Evolutionary conservation across 2,113 vertebrate genomes (phyloP), one percentile per base, ranked within the genome.

Genomic region (Bos javanicus): DNA sequence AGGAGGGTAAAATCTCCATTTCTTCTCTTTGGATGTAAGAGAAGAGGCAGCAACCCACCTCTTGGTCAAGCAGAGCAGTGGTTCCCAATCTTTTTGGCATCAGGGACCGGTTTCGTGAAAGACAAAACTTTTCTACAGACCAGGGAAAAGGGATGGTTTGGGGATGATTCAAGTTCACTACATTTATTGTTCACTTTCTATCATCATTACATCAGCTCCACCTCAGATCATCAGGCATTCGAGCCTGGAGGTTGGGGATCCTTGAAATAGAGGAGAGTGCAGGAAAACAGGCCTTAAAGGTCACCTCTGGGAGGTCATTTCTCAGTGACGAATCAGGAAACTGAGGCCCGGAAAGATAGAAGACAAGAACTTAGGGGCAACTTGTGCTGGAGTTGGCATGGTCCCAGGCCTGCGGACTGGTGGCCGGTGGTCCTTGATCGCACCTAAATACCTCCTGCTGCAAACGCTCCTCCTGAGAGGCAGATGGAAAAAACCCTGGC

Each of bases 331-430:
- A 39, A 33, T 13, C 26, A 76, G 82, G 74, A 96, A 33, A 54
- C 25, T 2, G n/a, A 93, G 36, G 39, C 54, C 28, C 16, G 28
- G 84, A 23, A 26, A 87, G 23, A 21, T 15, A 57, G 26, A 85
- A 71, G 46, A 59, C 9, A 52, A 43, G 85, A 28, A 39, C 7
- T 36, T 25, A 33, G 5, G 15, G 88, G 9, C 59, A 43, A 67
- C 46, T 28, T 2, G 1, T 2, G 10, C 43, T 2, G 1, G 13
- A 39, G 59, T 2, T 30, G 1, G 81, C 39, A 17, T 1, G 5
- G 3, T n/a, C n/a, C 3, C 33, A 12, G 43, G 56, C 50, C 67
- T 43, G 60, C 2, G 17, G 52, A 12, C 11, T 4, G 39, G 84
- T 23, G 21, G 43, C 87, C 25, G 0, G 56, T 1, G 17, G 57